Evolutionary conservation across 2,888 invertebrate genomes (phyloP), one percentile per base, ranked within the genome.

Genomic region (Atrina japonica): DNA sequence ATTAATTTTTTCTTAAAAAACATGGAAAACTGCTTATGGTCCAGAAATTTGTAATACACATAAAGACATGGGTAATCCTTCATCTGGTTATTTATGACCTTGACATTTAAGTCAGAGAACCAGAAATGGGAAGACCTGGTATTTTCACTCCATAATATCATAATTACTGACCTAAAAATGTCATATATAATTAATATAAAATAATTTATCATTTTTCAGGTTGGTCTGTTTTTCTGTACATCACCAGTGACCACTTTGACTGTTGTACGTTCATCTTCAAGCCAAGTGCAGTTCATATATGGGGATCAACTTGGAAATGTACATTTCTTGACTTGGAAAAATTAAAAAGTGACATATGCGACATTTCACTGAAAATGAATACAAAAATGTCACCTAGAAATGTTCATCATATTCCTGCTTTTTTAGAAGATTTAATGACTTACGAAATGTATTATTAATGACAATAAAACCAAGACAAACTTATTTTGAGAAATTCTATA

Each of bases 231-330:
- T 69, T 82, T 83, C 78, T 80, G 83, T 65, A 70, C 78, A 11
- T 80, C 85, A 9, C 85, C 86, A 25, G 80, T 86, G 7, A 83
- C 80, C 27, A 73, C 79, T n/a, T 73, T 85, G 75, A 7, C 68
- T 1, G 30, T 77, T 0, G 63, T 61, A 7, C 14, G 35, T 16
- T 63, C 64, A 18, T 64, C 47, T 2, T 2, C 40, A 3, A 25
- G 18, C 1, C 18, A 25, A 45, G 67, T 80, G 1, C 59, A 73
- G 9, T 59, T 86, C 3, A 75, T 83, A 21, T 84, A 73, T 66
- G 86, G 85, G 7, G 85, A 86, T 60, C 74, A 82, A 50, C 78
- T 85, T 23, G 86, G 86, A 25, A 83, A 81, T 58, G 65, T 86
- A 40, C 81, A 84, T 66, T 80, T 76, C 45, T 66, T 86, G 14